Percentiles rank a stretch among this genome's conserved stretches.
Evolutionary conservation across 23 tunicate species (phyloP).

Genomic region (Halocynthia roretzi): DNA sequence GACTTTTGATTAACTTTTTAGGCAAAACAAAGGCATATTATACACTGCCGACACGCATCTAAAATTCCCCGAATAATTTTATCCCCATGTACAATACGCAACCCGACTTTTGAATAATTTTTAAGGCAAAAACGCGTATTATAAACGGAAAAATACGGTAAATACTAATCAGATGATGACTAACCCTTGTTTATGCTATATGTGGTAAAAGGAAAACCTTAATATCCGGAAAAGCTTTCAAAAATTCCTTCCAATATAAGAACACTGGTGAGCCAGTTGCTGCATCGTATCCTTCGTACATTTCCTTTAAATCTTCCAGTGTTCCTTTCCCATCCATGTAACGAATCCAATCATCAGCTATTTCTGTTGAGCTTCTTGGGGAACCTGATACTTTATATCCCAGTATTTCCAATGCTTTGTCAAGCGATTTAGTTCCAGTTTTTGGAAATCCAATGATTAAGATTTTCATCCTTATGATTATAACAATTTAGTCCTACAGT

Average conservation of each 20-base stretch:
- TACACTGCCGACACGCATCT: too few relatives aligned
- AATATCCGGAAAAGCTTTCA: slow-evolving; percentile 2
- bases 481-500: too few relatives aligned
- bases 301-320: neutral
- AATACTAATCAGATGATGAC: too few relatives aligned
- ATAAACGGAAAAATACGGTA: too few relatives aligned
- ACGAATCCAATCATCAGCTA: slow-evolving; percentile 6
- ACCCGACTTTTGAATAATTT: too few relatives aligned
- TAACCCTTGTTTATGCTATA: too few relatives aligned
- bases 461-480: slow-evolving; percentile 25
- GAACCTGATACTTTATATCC: slow-evolving; percentile 22
- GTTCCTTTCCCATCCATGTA: slow-evolving; percentile 14
- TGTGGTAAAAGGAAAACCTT: too few relatives aligned
- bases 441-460: slow-evolving; percentile 6
- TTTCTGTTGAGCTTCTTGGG: neutral
- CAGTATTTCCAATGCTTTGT: slow-evolving; percentile 21
- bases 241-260: slow-evolving; percentile 14
- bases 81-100: too few relatives aligned
- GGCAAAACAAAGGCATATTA: too few relatives aligned
- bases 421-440: slow-evolving; percentile 24
- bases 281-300: slow-evolving; percentile 5
- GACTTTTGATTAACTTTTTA: too few relatives aligned
- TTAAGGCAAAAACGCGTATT: too few relatives aligned
- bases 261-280: slow-evolving; percentile 3
- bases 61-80: too few relatives aligned